phyloP scores from a whole-genome alignment of 2,113 vertebrate species.

The Oreochromis tanganicae region DNA sequence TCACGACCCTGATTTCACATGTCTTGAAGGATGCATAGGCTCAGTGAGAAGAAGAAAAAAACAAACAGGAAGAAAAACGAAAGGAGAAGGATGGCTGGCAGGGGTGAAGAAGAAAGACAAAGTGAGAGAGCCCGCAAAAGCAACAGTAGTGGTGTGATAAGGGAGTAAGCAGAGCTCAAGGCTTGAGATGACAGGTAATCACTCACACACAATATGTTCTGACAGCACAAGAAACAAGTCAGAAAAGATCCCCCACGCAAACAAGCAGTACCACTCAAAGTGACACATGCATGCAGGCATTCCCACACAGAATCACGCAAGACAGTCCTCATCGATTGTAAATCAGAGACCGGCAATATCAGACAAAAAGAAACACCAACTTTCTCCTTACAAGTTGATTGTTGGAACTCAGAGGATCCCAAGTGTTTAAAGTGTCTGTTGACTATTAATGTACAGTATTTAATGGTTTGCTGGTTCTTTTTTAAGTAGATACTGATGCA shows the following conservation, averaged over 20 bases:
- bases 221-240: constrained; percentile 63
- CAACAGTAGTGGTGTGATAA: constrained; percentile 8
- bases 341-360: not conserved
- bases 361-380: not conserved
- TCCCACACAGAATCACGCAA: constrained; percentile 8
- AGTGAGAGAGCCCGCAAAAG: not conserved
- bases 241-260: constrained; percentile 51
- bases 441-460: not conserved
- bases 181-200: constrained; percentile 62
- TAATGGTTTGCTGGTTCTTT: constrained; percentile 13
- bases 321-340: not conserved
- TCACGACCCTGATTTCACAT: not conserved
- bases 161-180: constrained; percentile 35
- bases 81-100: not conserved
- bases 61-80: not conserved
- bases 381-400: constrained; percentile 10
- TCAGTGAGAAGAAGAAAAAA: not conserved
- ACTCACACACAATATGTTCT: constrained; percentile 62
- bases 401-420: constrained; percentile 14
- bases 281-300: constrained; percentile 19
- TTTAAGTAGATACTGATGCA: constrained; percentile 37
- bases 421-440: not conserved
- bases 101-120: constrained; percentile 7
- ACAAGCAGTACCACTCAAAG: constrained; percentile 28
- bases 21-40: not conserved